These are phyloP conservation scores for Drosophila arawakana DNA, from an alignment of 1,140 invertebrate species.

Conservation along the genomic window DNA sequence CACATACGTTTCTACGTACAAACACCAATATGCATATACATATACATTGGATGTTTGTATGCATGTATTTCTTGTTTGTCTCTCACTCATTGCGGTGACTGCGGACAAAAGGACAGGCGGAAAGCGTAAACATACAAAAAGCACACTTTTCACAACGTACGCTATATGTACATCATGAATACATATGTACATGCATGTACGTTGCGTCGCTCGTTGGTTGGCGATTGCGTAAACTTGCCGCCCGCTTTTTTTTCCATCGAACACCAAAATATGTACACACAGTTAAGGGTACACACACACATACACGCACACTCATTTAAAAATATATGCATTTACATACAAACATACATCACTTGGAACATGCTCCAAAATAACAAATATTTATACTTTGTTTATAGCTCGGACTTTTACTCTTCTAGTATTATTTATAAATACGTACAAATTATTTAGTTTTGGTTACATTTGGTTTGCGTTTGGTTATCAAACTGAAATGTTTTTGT, in stretches of 20 bases:
- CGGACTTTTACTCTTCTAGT: constrained; percentile 15
- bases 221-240: constrained; percentile 82
- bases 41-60: constrained; percentile 3
- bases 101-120: constrained; percentile 51
- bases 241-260: constrained; percentile 80
- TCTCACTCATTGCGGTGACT: constrained; percentile 57
- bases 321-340: constrained; percentile 18
- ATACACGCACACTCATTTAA: constrained; percentile 5
- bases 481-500: constrained; percentile 75
- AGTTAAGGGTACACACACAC: constrained; percentile 60
- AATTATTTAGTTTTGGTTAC: constrained; percentile 60
- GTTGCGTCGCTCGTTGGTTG: constrained; percentile 49
- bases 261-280: constrained; percentile 80
- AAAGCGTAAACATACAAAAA: constrained; percentile 75
- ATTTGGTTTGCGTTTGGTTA: constrained; percentile 57
- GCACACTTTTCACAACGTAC: constrained; percentile 77
- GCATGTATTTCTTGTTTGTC: constrained; percentile 65
- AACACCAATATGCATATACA: constrained; percentile 14
- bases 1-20: constrained; percentile 39
- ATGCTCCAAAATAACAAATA: constrained; percentile 74
- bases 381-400: constrained; percentile 47
- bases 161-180: constrained; percentile 35
- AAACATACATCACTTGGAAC: constrained; percentile 50
- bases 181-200: constrained; percentile 30
- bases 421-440: constrained; percentile 38